These are phyloP conservation scores for Amblyornis subalaris DNA, from an alignment of 2,113 vertebrate species.

Conservation along the genomic window DNA sequence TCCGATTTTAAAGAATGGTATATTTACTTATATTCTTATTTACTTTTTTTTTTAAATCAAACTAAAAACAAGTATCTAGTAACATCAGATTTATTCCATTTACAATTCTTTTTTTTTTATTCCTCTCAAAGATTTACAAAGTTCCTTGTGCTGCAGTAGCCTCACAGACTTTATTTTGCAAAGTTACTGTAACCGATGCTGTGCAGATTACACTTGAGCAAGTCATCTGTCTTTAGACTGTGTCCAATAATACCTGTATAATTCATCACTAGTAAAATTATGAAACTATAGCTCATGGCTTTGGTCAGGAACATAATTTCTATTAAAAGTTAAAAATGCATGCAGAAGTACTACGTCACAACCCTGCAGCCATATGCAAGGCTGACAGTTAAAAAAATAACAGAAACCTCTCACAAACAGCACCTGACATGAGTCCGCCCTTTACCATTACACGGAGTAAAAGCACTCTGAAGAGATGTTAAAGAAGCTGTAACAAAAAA, in stretches of 20 bases:
- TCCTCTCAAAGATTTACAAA: neutral
- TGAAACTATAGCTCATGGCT: neutral
- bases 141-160: neutral
- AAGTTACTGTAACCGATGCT: neutral
- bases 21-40: neutral
- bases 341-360: neutral
- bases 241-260: neutral
- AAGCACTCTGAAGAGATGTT: neutral
- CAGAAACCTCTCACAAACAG: neutral
- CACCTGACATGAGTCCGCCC: neutral
- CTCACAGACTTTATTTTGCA: fast-evolving
- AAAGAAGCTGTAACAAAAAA: neutral
- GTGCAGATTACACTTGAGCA: neutral
- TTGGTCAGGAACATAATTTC: neutral
- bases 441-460: neutral
- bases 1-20: neutral
- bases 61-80: neutral
- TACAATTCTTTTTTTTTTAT: neutral
- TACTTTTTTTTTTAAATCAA: neutral
- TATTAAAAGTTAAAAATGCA: neutral
- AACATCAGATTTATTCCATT: neutral
- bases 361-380: neutral
- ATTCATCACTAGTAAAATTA: neutral
- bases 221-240: neutral
- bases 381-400: neutral